A percentile compares a stretch with the other conserved stretches of the same genome.
Conservation (phyloP, 2,888 invertebrate species). For the Trachelus troglodyta region DNA sequence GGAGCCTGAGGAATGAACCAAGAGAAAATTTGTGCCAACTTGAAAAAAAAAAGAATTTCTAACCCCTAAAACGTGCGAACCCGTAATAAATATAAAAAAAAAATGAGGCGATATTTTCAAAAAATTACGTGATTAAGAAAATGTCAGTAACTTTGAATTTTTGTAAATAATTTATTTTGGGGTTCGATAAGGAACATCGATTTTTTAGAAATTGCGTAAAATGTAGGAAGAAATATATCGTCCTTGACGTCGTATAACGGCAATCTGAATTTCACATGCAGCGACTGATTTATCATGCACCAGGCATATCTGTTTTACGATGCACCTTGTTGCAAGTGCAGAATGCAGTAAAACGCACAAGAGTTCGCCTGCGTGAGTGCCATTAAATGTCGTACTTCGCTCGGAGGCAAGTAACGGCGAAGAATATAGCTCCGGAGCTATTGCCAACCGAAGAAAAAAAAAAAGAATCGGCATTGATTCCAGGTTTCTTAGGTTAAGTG, state of each 20-base stretch:
- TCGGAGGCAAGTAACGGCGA: constrained; percentile 12
- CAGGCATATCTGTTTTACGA: neutral
- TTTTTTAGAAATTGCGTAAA: neutral
- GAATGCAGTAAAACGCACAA: neutral
- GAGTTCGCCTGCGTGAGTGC: neutral
- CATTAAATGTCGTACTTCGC: neutral
- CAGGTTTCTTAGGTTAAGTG: neutral
- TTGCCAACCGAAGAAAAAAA: neutral
- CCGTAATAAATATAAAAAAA: too few species aligned
- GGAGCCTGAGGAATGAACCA: neutral
- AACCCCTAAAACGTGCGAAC: too few species aligned
- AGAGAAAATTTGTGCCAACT: neutral
- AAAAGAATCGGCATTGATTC: neutral
- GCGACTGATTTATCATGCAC: neutral
- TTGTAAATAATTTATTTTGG: neutral
- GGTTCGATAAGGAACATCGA: too few species aligned
- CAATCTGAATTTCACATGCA: neutral
- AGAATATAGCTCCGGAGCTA: neutral
- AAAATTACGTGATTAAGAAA: too few species aligned
- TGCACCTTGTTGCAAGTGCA: neutral
- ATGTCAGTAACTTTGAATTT: too few species aligned
- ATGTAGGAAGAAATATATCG: neutral
- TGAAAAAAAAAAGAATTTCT: too few species aligned
- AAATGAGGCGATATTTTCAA: too few species aligned
- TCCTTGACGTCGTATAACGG: neutral